Conservation (phyloP, 2,797 vertebrate genomes). For the Cuniculus paca region DNA sequence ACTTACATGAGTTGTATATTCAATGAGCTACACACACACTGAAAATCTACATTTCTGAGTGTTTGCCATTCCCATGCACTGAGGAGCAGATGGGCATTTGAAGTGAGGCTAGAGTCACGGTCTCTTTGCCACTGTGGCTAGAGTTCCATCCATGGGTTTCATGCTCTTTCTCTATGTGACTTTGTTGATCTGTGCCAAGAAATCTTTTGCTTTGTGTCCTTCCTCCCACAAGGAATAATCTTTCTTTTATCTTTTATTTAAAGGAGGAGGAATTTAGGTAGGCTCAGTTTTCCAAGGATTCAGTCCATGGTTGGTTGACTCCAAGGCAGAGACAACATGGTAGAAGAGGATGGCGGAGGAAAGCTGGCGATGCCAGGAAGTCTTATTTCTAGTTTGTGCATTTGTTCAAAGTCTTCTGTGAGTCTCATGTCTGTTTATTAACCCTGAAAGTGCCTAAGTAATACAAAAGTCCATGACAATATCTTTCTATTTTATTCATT, state of each 20-base stretch:
- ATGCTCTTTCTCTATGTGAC: not conserved
- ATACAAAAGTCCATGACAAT: not conserved
- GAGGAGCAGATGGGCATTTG: not conserved
- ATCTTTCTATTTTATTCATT: slow-evolving; percentile 43
- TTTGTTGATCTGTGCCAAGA: not conserved
- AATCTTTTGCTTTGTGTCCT: not conserved
- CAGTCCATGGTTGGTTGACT: not conserved
- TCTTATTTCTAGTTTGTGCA: not conserved
- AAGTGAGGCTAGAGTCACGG: not conserved
- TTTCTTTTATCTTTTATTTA: not conserved
- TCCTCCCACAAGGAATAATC: not conserved
- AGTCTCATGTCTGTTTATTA: slow-evolving; percentile 8
- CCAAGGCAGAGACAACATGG: not conserved
- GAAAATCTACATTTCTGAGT: not conserved
- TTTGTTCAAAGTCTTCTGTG: slow-evolving; percentile 21
- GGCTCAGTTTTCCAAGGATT: not conserved
- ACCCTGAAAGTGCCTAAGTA: not conserved
- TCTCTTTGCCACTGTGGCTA: not conserved
- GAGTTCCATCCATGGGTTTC: not conserved
- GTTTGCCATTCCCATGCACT: not conserved
- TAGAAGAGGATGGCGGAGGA: not conserved
- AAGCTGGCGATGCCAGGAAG: not conserved
- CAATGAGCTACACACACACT: not conserved
- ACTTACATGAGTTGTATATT: not conserved
- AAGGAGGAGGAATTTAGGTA: not conserved